A percentile compares a stretch with the other conserved stretches of the same genome.
Evolutionary conservation across 2,888 invertebrate species (phyloP).

Genomic region (Chydorus sphaericus): DNA sequence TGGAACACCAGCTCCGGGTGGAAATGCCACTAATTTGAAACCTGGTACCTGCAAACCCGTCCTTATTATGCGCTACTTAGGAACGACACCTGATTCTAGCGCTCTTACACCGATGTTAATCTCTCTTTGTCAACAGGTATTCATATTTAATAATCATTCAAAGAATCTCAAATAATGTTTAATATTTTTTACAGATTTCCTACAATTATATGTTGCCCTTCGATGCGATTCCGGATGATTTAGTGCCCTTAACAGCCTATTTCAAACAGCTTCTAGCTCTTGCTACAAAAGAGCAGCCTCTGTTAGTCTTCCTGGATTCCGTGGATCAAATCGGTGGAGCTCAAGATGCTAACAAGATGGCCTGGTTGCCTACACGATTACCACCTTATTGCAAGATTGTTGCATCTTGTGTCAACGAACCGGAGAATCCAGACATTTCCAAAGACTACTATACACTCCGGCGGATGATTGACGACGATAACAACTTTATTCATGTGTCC

Average conservation of each 20-base stretch:
- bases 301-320: slow-evolving; percentile 84
- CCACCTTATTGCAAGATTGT: slow-evolving; percentile 85
- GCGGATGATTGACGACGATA: slow-evolving; percentile 74
- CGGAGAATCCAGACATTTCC: slow-evolving; percentile 69
- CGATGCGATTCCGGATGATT: slow-evolving; percentile 87
- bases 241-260: slow-evolving; percentile 87
- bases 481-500: slow-evolving; percentile 77
- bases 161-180: background rate
- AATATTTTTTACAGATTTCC: slow-evolving; percentile 47
- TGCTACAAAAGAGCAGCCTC: slow-evolving; percentile 65
- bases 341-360: slow-evolving; percentile 85
- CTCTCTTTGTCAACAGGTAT: slow-evolving; percentile 85
- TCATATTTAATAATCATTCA: background rate
- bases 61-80: slow-evolving; percentile 79
- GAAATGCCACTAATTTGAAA: background rate
- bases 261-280: slow-evolving; percentile 82
- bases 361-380: slow-evolving; percentile 85
- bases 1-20: background rate
- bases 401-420: slow-evolving; percentile 78
- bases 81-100: slow-evolving; percentile 93
- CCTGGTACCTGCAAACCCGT: slow-evolving; percentile 55
- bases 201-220: slow-evolving; percentile 83
- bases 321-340: slow-evolving; percentile 92
- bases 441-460: slow-evolving; percentile 71
- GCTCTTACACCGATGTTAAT: slow-evolving; percentile 85